These are phyloP conservation scores for Pterostichus madidus DNA, from an alignment of 2,888 invertebrate species.

Conservation along the genomic window DNA sequence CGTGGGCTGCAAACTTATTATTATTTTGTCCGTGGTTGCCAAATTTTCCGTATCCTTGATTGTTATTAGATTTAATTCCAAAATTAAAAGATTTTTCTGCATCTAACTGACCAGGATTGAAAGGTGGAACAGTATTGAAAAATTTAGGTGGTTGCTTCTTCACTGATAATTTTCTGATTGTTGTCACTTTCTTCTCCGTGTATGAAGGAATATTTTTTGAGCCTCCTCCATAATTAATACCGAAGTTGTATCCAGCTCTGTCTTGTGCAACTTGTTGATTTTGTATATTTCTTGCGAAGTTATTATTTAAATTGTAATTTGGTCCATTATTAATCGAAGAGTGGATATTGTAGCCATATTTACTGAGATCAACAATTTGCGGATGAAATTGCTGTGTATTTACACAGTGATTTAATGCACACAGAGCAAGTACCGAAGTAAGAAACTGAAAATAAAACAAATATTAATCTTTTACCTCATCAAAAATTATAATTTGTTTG, in stretches of 20 bases:
- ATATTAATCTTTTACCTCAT: not conserved
- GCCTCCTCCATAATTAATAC: not conserved
- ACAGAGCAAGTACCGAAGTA: not conserved
- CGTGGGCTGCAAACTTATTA: not conserved
- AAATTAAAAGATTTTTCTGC: not conserved
- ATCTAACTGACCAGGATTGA: conserved; percentile 1
- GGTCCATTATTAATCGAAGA: not conserved
- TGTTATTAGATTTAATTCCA: not conserved
- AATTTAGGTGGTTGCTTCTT: conserved; percentile 11
- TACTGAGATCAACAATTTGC: conserved; percentile 4
- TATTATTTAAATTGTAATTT: not conserved
- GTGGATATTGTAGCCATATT: conserved; percentile 9
- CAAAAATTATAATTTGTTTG: no score
- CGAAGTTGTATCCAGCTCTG: conserved; percentile 13
- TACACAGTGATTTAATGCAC: not conserved
- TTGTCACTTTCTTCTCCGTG: conserved; percentile 15
- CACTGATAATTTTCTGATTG: not conserved
- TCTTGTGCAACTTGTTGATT: conserved; percentile 10
- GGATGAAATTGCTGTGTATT: conserved; percentile 3
- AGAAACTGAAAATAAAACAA: conserved; percentile 20
- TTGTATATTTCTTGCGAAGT: not conserved
- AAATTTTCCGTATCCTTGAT: not conserved
- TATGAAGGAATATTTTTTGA: conserved; percentile 10
- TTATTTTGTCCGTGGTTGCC: not conserved
- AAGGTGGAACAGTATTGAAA: conserved; percentile 7